Evolutionary conservation across 2,888 invertebrate genomes (phyloP), one percentile per base, ranked within the genome.

Genomic region (Aspidiotus destructor): DNA sequence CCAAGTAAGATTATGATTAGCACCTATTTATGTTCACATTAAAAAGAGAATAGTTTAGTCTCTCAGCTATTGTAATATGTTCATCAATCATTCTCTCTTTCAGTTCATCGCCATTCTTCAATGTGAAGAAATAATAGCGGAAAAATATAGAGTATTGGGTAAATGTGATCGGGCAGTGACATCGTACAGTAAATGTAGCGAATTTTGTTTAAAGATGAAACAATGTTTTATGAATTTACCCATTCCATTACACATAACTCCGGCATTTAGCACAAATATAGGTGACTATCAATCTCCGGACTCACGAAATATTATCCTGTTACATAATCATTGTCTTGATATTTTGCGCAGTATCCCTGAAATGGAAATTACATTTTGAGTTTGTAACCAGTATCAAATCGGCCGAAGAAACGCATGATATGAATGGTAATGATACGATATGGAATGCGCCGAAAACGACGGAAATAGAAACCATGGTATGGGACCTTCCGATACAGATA

Each of bases 381-480:
- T 99, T 99, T 80, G 97, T 94, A 0, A 93, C 92, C 0, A 88
- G 88, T 71, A 82, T 82, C 5, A 82, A 84, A 76, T 86, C 86
- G 74, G 81, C 83, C 68, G 80, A 86, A 63, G 80, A 83, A 70
- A 81, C 84, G 41, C 83, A 83, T 7, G 75, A 77, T 60, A 81
- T 81, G 70, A 81, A 83, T 41, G 80, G 82, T 41, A 84, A 82
- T 52, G 81, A 83, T 69, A 79, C 77, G 15, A 82, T 81, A 16
- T 92, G 95, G 87, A 87, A 86, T 74, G 95, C 92, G 0, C 95
- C 96, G 0, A 80, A 86, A 2, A 86, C 86, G 72, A 81, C 96
- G 42, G 86, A 92, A 11, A 95, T 98, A 70, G 97, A 99, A 79
- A 98, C 98, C 0, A 96, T 98, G 94, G 88, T 95, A 13, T 99